Base-by-base conservation (phyloP, 2,797 vertebrate species). In the Urocyon cinereoargenteus region DNA sequence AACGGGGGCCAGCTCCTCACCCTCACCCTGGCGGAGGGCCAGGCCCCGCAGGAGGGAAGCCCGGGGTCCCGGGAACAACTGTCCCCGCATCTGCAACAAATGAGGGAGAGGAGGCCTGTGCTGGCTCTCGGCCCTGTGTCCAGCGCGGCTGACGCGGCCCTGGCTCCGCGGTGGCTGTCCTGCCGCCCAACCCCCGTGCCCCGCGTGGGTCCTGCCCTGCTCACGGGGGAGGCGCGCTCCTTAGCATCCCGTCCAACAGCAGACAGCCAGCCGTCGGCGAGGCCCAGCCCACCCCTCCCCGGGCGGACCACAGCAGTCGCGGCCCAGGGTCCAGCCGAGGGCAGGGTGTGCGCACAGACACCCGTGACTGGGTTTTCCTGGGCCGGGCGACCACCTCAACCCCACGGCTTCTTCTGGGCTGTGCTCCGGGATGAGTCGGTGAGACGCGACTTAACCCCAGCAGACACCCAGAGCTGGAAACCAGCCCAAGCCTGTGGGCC, bases 401-500 rank as follows among this genome's bases (percentile, higher is more conserved):
- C 92, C 96, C 79, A 97, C 59, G 78, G 70, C 97, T 96, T 96
- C 89, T 85, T 96, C 94, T 96, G 97, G 96, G 91, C 90, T 89
- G 97, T 97, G 92, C 53, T 97, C 95, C 93, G 0, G 28, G 70
- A n/a, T n/a, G 59, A 96, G 97, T 78, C 93, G 87, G 96, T 91
- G 96, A 96, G 97, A 86, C 93, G 86, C 94, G 93, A 95, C 96
- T 92, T 96, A 93, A 96, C 92, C 86, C 91, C 90, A 66, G 26
- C 59, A 5, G 34, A 62, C 87, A 55, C 91, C 59, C 62, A 28
- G 96, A 72, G 95, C 72, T 93, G 93, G 96, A 90, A 97, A 66
- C 95, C 36, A 70, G 73, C 75, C 91, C 66, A 70, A 91, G 96
- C 85, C 24, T 64, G 61, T 85, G 77, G 91, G 94, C 77, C n/a